These are phyloP conservation scores for Pseudorhiza aurosa DNA, from an alignment of 30 jellyfish, hydroid and myxozoan species.

Conservation along the genomic window DNA sequence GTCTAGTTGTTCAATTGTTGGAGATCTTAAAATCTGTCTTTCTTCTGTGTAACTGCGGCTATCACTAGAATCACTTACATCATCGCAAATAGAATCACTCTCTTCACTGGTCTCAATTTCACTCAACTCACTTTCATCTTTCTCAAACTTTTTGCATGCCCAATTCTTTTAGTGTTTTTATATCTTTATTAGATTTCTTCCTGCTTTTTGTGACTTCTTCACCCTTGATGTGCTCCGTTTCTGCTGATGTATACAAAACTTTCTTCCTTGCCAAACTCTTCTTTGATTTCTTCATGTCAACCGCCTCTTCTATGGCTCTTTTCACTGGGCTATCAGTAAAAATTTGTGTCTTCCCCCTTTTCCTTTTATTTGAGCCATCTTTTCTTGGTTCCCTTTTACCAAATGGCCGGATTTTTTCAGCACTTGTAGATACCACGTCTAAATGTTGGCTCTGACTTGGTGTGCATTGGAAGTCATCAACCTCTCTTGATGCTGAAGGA, in stretches of 20 bases:
- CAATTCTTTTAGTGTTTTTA: slow-evolving; percentile 26
- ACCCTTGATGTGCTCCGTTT: slow-evolving; percentile 7
- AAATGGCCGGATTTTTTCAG: slow-evolving; percentile 48
- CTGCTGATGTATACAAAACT: slow-evolving; percentile 1
- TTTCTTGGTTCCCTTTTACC: slow-evolving; percentile 20
- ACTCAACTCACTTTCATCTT: slow-evolving; percentile 30
- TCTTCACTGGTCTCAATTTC: slow-evolving; percentile 43
- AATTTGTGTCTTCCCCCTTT: slow-evolving; percentile 9
- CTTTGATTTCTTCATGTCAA: not conserved
- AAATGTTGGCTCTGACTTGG: slow-evolving; percentile 1
- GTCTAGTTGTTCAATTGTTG: slow-evolving; percentile 54
- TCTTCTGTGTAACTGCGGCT: slow-evolving; percentile 43
- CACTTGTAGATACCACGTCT: slow-evolving; percentile 13
- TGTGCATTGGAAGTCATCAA: slow-evolving; percentile 11
- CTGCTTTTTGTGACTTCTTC: slow-evolving; percentile 9
- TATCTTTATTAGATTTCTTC: not conserved
- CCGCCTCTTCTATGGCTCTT: slow-evolving; percentile 30
- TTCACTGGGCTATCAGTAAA: slow-evolving; percentile 33
- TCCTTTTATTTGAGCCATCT: not conserved
- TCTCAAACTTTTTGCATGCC: slow-evolving; percentile 5
- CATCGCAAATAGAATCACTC: slow-evolving; percentile 19
- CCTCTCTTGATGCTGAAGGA: slow-evolving; percentile 10
- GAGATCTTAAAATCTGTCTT: slow-evolving; percentile 45
- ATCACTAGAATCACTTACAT: slow-evolving; percentile 25
- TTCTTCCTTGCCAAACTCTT: slow-evolving; percentile 1